phyloP scores from a whole-genome alignment of 1,140 invertebrate species.

The Micrasema minimum region DNA sequence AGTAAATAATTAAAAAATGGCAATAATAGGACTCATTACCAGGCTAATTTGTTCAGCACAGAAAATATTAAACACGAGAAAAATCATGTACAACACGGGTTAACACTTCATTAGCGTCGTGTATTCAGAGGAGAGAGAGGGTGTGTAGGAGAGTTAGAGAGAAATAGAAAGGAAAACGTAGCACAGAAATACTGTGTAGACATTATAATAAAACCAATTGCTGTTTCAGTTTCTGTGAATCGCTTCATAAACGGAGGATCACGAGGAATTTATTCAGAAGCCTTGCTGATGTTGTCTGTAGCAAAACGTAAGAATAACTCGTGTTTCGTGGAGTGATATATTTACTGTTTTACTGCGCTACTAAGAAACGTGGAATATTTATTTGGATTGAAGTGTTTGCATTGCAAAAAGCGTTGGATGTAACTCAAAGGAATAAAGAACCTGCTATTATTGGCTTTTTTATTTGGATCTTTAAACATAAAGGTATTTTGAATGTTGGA shows the following conservation, averaged over 20 bases:
- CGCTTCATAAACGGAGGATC: slow-evolving; percentile 38
- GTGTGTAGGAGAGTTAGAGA: no score
- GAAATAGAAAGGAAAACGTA: slow-evolving; percentile 4
- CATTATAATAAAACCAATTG: slow-evolving; percentile 34
- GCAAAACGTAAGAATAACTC: slow-evolving; percentile 7
- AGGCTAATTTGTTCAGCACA: slow-evolving; percentile 15
- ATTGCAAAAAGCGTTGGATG: no score
- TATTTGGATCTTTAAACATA: no score
- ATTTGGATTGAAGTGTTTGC: no score
- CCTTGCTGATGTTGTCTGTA: neutral
- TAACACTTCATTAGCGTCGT: slow-evolving; percentile 49
- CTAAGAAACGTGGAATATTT: no score
- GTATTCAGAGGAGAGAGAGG: slow-evolving; percentile 28
- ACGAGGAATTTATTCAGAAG: slow-evolving; percentile 25
- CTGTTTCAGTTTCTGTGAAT: slow-evolving; percentile 20
- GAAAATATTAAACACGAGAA: slow-evolving; percentile 24
- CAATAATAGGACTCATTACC: neutral
- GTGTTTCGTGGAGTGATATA: slow-evolving; percentile 10
- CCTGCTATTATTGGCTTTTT: no score
- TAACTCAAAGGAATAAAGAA: no score
- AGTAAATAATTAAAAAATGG: no score
- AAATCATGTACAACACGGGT: slow-evolving; percentile 36
- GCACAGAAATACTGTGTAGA: slow-evolving; percentile 25
- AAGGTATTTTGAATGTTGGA: no score
- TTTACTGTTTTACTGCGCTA: slow-evolving; percentile 15